Conservation (phyloP, 2,797 vertebrate genomes). For the Chloroceryle amazona region DNA sequence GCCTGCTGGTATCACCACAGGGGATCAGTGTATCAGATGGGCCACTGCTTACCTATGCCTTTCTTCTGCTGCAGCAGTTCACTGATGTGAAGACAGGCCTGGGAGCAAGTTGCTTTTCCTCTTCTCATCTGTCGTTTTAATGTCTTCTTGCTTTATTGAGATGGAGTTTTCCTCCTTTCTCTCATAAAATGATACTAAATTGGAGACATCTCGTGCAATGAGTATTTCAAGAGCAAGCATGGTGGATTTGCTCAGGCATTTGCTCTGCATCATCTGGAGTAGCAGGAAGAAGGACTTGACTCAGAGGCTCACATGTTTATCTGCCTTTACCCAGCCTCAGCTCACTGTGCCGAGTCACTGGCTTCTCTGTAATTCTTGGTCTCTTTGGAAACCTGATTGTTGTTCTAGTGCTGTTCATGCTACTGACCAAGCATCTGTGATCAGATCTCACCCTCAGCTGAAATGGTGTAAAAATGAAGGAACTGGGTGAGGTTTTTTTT, state of each 20-base stretch:
- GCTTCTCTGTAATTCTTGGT: not conserved
- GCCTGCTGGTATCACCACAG: not conserved
- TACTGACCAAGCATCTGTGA: not conserved
- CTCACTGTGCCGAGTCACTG: not conserved
- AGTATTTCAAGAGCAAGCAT: not conserved
- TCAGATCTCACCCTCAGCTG: not conserved
- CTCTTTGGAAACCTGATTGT: constrained; percentile 15
- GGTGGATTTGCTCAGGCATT: not conserved
- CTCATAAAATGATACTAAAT: not conserved
- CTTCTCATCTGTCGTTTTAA: not conserved
- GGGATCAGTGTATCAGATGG: not conserved
- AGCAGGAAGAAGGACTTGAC: not conserved
- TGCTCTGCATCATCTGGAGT: not conserved
- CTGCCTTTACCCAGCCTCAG: not conserved
- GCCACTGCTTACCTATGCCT: not conserved
- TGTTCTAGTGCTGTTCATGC: not conserved
- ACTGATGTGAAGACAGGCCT: not conserved
- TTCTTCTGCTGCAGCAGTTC: not conserved
- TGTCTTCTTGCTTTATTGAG: not conserved
- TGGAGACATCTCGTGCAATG: rapidly evolving
- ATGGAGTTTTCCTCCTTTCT: not conserved
- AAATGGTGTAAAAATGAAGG: not conserved
- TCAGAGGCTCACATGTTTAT: not conserved
- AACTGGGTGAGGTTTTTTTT: not conserved
- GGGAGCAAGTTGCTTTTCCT: not conserved